Base-by-base conservation (phyloP, 2,888 invertebrate genomes). In the Diarsia brunnea region DNA sequence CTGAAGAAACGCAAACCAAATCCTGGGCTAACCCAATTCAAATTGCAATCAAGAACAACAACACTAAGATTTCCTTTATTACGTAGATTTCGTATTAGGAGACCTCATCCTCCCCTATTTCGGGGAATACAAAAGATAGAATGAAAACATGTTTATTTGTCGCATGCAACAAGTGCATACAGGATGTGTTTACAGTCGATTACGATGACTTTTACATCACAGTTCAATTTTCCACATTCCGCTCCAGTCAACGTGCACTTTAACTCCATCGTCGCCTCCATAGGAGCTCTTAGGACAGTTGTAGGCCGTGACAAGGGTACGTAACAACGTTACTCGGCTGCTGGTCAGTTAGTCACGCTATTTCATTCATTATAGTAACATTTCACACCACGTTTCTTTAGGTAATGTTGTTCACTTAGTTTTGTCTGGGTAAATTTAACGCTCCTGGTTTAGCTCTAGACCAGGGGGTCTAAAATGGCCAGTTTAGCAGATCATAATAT, bases 271-370 rank as follows among this genome's bases (percentile, higher is more conserved):
- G 24, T 21, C 53, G 64, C 14, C 69, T 55, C 53, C 70, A 66
- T 53, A 8, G 21, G 49, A 78, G 71, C 67, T 75, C 66, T 67
- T 66, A 71, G 45, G 12, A 19, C 27, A 53, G 60, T 31, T 83
- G 70, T 58, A 38, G 63, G 47, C 45, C 69, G 80, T 84, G 86
- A 88, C 82, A 72, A 84, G 84, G 86, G 84, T 86, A 16, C 38
- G 69, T 83, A 87, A 88, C 79, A 61, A 76, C 53, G 71, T 88
- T 87, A 87, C 67, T 64, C 77, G 75, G 71, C 73, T 75, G 73
- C 71, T 77, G 80, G 77, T 77, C 78, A 69, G 71, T 74, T 74
- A 75, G 73, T 83, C 79, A 75, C 78, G 69, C 72, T 76, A 78
- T 68, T 77, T 77, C 63, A 75, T 76, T 78, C 84, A 73, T 80